These are phyloP conservation scores for Columba guinea DNA, from an alignment of 2,797 vertebrate species.

Conservation along the genomic window DNA sequence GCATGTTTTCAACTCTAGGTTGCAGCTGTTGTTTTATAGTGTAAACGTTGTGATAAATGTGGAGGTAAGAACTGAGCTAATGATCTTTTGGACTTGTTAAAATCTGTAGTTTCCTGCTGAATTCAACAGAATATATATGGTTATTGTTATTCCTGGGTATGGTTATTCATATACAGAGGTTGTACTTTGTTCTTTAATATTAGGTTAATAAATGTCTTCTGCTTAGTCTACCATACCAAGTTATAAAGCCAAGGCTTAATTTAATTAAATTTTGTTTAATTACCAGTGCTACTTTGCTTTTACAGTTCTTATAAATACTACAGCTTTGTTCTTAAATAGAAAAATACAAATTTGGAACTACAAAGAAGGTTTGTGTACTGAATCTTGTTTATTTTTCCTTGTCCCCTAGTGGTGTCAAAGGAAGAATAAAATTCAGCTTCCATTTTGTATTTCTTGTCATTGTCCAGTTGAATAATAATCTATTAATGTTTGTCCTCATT, in stretches of 20 bases:
- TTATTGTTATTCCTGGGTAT: neutral
- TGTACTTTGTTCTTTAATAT: neutral
- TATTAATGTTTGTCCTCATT: neutral
- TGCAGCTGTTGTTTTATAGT: conserved; percentile 38
- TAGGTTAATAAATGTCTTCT: conserved; percentile 14
- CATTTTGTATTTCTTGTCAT: neutral
- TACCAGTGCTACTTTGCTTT: neutral
- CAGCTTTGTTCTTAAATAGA: neutral
- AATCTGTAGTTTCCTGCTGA: conserved; percentile 12
- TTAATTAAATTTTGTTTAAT: neutral
- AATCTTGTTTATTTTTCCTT: neutral
- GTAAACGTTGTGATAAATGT: neutral
- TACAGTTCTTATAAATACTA: neutral
- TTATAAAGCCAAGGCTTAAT: neutral
- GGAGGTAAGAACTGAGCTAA: neutral
- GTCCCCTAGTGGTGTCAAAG: neutral
- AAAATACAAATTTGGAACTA: neutral
- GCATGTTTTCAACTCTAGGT: conserved; percentile 26
- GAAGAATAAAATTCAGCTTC: neutral
- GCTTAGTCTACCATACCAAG: neutral
- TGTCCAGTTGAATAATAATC: neutral
- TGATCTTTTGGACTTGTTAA: neutral
- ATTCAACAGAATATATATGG: conserved; percentile 2
- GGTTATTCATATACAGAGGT: neutral
- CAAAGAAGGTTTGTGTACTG: neutral